Evolutionary conservation across 2,113 vertebrate genomes (phyloP), one percentile per base, ranked within the genome.

Genomic region (Psophia crepitans): DNA sequence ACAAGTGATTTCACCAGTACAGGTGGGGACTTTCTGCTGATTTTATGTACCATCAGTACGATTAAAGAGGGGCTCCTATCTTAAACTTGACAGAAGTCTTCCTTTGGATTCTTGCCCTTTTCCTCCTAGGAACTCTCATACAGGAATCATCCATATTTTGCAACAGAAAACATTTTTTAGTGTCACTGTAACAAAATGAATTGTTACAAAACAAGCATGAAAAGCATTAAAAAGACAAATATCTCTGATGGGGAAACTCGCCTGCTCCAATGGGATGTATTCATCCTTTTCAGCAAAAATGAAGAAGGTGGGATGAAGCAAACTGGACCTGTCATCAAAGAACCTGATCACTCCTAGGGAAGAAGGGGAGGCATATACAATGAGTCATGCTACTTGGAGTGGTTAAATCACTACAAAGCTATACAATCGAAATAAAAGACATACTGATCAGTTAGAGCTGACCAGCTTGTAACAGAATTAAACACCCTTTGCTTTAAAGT

Each of bases 221-320:
- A 84, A 91, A 87, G 2, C n/a, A 33, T 43, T 70, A 48, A 44
- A 60, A 73, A 46, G 15, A 32, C 3, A 69, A 54, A 23, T 27
- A 64, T n/a, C 27, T 89, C 32, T 75, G 19, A 61, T 15, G 21
- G 53, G 53, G 39, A 57, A 46, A 84, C 96, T 93, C 63, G 99
- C 99, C 93, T 99, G 98, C 12, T 99, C 98, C 48, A 99, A 94
- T 33, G 99, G 98, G 73, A 99, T 98, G 27, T 96, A 2, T 0
- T 76, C 7, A 94, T 99, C 99, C 0, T 99, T 99, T 77, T 99
- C 99, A 11, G 51, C 99, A 97, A 99, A 99, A 97, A 99, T 98
- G 84, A 99, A 99, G 71, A 99, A 95, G 0, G 99, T 99, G 18
- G 99, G 99, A 86, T 97, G 98, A 95, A 98, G 98, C 44, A 99